These are phyloP conservation scores for Drosophila leonis DNA, from an alignment of 2,888 invertebrate species.

Conservation along the genomic window DNA sequence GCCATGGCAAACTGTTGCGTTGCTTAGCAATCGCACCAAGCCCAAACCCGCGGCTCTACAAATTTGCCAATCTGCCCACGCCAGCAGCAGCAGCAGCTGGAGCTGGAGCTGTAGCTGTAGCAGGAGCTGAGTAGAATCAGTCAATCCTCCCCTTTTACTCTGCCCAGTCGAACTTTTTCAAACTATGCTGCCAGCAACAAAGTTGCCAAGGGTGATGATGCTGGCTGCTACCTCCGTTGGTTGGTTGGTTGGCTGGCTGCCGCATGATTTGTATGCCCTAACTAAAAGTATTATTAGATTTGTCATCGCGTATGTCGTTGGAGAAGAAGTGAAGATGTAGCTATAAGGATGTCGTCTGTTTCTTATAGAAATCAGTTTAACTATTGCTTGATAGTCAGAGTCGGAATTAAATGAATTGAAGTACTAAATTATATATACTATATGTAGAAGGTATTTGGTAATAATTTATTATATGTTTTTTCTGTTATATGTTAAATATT, in stretches of 20 bases:
- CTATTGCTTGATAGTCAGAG: background rate
- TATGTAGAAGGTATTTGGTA: background rate
- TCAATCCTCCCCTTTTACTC: slow-evolving; percentile 16
- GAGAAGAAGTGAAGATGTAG: background rate
- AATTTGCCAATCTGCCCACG: slow-evolving; percentile 61
- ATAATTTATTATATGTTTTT: background rate
- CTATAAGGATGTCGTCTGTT: background rate
- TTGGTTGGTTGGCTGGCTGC: slow-evolving; percentile 38
- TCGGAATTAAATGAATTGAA: background rate
- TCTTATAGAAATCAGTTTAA: background rate
- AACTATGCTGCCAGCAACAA: slow-evolving; percentile 78
- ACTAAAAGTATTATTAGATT: background rate
- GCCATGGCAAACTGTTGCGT: slow-evolving; percentile 85
- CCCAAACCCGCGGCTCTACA: slow-evolving; percentile 27
- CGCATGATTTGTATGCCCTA: slow-evolving; percentile 28
- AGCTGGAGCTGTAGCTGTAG: background rate
- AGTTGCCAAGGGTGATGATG: slow-evolving; percentile 78
- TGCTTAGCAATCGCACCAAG: slow-evolving; percentile 78
- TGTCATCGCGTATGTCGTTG: background rate
- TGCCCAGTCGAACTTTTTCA: slow-evolving; percentile 49
- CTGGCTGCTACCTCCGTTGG: slow-evolving; percentile 49
- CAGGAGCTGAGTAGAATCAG: slow-evolving; percentile 21
- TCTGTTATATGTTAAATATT: background rate
- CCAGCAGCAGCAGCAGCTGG: slow-evolving; percentile 2
- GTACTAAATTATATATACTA: background rate